Percentiles rank a stretch among this genome's conserved stretches.
These are phyloP conservation scores for Gallinago stenura DNA, from an alignment of 2,797 vertebrate genomes.

Conservation along the genomic window DNA sequence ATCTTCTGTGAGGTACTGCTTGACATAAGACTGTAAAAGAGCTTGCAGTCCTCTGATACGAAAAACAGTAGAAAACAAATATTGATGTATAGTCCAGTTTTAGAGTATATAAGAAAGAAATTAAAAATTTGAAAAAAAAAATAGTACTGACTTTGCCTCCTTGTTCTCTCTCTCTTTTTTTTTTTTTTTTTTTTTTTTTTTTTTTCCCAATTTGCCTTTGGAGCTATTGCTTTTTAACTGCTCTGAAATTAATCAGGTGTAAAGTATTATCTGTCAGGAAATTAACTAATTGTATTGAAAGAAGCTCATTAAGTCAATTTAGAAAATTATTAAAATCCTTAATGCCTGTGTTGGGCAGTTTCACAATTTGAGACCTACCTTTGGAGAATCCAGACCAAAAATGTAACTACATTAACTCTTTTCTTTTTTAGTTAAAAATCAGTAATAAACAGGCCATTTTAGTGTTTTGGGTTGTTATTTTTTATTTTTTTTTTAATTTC, in stretches of 20 bases:
- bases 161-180: neutral
- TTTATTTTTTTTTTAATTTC: neutral
- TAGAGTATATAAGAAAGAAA: neutral
- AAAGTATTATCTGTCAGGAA: constrained; percentile 36
- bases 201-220: neutral
- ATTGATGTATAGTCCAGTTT: neutral
- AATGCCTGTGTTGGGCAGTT: neutral
- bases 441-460: neutral
- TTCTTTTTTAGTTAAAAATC: neutral
- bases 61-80: neutral
- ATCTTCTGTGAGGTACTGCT: neutral
- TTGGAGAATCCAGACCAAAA: neutral
- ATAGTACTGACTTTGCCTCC: neutral
- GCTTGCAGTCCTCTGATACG: neutral
- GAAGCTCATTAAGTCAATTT: neutral
- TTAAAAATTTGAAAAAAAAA: neutral
- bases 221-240: constrained; percentile 10
- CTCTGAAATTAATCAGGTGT: constrained; percentile 49
- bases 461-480: neutral
- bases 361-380: neutral
- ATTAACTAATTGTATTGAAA: constrained; percentile 29
- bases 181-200: neutral
- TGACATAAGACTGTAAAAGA: neutral
- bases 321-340: constrained; percentile 13
- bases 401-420: neutral